phyloP scores from a whole-genome alignment of 2,113 vertebrate species.

The Scartelaos histophorus region DNA sequence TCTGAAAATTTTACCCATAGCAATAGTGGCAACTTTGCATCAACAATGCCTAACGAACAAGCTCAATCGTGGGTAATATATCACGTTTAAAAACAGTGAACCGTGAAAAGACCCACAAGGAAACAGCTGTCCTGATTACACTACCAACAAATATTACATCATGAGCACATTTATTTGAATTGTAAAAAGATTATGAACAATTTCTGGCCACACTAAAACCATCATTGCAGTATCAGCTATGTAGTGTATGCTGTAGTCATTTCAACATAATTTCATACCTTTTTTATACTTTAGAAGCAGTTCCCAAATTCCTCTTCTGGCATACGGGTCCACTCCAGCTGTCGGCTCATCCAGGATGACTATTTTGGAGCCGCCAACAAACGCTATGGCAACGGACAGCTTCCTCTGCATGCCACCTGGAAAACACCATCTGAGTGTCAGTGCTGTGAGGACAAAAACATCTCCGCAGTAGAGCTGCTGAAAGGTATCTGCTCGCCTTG shows the following conservation, averaged over 20 bases:
- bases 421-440: constrained; percentile 6
- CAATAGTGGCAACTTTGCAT: too few species aligned
- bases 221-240: neutral
- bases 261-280: constrained; percentile 72
- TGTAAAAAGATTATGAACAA: too few species aligned
- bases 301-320: constrained; percentile 97
- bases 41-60: too few species aligned
- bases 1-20: too few species aligned
- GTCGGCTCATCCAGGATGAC: constrained; percentile 97
- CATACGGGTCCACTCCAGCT: constrained; percentile 96
- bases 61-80: too few species aligned
- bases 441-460: neutral
- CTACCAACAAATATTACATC: neutral
- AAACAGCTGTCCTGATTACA: neutral
- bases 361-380: constrained; percentile 93
- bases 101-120: neutral
- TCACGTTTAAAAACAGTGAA: too few species aligned
- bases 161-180: neutral
- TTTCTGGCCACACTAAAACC: neutral
- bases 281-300: constrained; percentile 93
- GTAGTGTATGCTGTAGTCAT: neutral
- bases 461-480: neutral
- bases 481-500: neutral
- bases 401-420: constrained; percentile 98
- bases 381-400: constrained; percentile 94